A percentile compares a stretch with the other conserved stretches of the same genome.
Conservation (phyloP, 1,140 invertebrate species). For the Drosophila elegans region DNA sequence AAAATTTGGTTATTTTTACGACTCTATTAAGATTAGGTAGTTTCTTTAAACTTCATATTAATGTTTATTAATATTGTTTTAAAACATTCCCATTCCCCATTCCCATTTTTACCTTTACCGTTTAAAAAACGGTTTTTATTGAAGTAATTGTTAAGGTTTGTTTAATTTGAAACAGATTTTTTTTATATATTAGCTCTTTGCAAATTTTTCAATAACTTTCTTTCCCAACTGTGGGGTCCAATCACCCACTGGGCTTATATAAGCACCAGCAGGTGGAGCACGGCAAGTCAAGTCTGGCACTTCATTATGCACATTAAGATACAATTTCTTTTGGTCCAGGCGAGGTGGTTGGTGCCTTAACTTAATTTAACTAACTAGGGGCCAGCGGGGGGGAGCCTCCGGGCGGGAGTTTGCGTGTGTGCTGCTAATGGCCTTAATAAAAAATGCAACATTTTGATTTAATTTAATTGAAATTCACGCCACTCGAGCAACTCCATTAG, state of each 20-base stretch:
- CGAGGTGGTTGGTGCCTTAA: slow-evolving; percentile 50
- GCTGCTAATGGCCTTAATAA: slow-evolving; percentile 79
- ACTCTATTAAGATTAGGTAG: too few species aligned
- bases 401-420: slow-evolving; percentile 12
- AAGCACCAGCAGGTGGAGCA: neutral
- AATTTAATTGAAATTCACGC: slow-evolving; percentile 83
- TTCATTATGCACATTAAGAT: slow-evolving; percentile 78
- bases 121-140: too few species aligned
- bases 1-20: too few species aligned
- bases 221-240: neutral
- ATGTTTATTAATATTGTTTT: too few species aligned
- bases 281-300: slow-evolving; percentile 54
- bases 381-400: neutral
- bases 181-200: too few species aligned
- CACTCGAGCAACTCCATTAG: slow-evolving; percentile 83
- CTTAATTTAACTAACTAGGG: slow-evolving; percentile 72
- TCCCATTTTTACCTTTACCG: too few species aligned
- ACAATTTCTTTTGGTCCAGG: slow-evolving; percentile 22
- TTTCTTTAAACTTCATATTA: too few species aligned
- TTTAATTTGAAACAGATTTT: too few species aligned
- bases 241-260: neutral
- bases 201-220: neutral
- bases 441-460: slow-evolving; percentile 84
- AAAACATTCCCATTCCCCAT: too few species aligned
- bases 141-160: too few species aligned